Percentiles rank a stretch among this genome's conserved stretches.
Conservation (phyloP, 2,888 invertebrate species). For the Drosophila eohydei region DNA sequence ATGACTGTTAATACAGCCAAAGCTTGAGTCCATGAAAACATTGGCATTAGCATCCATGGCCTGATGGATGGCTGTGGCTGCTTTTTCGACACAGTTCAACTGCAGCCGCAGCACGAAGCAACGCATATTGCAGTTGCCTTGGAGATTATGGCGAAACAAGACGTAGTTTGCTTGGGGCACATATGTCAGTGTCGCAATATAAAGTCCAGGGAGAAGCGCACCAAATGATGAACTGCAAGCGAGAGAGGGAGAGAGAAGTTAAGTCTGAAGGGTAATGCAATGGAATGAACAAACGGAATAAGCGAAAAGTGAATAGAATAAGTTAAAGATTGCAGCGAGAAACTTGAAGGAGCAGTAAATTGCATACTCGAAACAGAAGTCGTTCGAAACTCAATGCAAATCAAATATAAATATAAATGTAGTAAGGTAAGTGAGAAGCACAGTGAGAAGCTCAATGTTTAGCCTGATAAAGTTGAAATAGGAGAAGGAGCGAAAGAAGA, state of each 20-base stretch:
- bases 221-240: background rate
- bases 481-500: background rate
- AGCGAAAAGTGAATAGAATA: too few relatives aligned
- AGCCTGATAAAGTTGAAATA: background rate
- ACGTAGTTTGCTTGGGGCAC: background rate
- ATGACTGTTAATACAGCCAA: constrained; percentile 20
- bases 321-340: background rate
- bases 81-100: background rate
- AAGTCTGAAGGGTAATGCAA: background rate
- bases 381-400: background rate
- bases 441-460: background rate
- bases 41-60: constrained; percentile 14
- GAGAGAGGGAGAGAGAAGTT: background rate
- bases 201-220: background rate
- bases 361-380: background rate
- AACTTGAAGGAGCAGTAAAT: background rate
- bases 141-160: background rate
- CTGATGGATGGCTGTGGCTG: constrained; percentile 34
- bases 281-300: background rate
- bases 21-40: constrained; percentile 18
- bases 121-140: background rate
- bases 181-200: too few relatives aligned
- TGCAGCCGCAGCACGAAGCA: background rate
- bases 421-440: background rate
- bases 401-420: background rate